Conservation (phyloP, 2,797 vertebrate species). For the Threskiornis aethiopicus region DNA sequence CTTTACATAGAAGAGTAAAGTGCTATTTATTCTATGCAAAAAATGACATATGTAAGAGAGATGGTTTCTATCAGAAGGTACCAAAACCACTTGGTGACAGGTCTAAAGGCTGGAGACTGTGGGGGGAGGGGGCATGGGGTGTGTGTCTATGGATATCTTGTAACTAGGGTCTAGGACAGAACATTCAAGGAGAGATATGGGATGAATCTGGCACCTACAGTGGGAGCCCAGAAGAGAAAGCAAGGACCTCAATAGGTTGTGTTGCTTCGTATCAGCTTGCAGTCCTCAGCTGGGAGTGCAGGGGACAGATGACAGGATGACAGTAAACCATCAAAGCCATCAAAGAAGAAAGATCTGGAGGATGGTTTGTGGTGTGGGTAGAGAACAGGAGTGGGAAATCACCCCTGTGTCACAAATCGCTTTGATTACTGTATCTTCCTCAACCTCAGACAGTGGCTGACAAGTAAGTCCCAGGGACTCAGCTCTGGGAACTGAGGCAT, state of each 20-base stretch:
- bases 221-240: neutral
- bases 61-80: neutral
- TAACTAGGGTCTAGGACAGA: neutral
- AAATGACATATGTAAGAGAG: neutral
- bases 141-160: neutral
- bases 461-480: neutral
- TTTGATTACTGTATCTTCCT: neutral
- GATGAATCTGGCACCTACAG: neutral
- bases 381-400: neutral
- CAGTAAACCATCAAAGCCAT: neutral
- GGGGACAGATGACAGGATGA: neutral
- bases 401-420: neutral
- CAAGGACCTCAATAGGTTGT: neutral
- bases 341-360: neutral
- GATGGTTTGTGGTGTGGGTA: neutral
- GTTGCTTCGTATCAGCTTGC: neutral
- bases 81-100: neutral
- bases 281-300: neutral
- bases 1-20: neutral
- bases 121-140: too few species aligned
- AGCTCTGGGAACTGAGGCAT: neutral
- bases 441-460: neutral
- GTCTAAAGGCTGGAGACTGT: neutral
- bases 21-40: neutral
- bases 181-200: neutral